phyloP scores from a whole-genome alignment of 2,888 invertebrate species.

The Pilophorus perplexus region DNA sequence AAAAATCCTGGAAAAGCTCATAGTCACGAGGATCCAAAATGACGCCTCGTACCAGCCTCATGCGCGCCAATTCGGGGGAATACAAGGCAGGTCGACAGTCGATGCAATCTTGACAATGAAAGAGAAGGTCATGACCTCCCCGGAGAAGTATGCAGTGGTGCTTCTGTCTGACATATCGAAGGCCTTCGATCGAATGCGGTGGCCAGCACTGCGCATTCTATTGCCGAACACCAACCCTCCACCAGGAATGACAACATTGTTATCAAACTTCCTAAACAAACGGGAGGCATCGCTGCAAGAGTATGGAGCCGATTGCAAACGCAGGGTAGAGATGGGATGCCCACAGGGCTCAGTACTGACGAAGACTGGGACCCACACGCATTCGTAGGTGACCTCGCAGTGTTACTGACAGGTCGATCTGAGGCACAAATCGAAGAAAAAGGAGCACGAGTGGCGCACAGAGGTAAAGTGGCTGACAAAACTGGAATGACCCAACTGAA shows the following conservation, averaged over 20 bases:
- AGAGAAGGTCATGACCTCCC: not conserved
- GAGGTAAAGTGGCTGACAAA: no score
- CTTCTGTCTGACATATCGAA: not conserved
- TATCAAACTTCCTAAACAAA: not conserved
- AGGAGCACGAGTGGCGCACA: no score
- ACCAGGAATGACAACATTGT: not conserved
- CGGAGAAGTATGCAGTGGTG: not conserved
- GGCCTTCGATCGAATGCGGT: not conserved
- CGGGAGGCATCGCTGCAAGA: not conserved
- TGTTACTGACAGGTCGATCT: not conserved
- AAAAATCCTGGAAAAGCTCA: not conserved
- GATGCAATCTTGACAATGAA: not conserved
- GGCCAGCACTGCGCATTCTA: not conserved
- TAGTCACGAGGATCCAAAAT: not conserved
- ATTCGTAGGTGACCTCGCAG: conserved; percentile 14
- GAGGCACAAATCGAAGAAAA: not conserved
- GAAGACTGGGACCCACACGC: not conserved
- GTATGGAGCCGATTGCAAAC: not conserved
- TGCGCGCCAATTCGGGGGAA: not conserved
- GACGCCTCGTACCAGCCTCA: not conserved
- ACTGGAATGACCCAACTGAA: no score
- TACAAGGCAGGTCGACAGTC: not conserved
- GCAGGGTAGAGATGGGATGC: conserved; percentile 5
- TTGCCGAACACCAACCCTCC: not conserved
- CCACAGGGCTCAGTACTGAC: conserved; percentile 18